Evolutionary conservation across 2,888 invertebrate species (phyloP).

Genomic region (Drosophila leonis): DNA sequence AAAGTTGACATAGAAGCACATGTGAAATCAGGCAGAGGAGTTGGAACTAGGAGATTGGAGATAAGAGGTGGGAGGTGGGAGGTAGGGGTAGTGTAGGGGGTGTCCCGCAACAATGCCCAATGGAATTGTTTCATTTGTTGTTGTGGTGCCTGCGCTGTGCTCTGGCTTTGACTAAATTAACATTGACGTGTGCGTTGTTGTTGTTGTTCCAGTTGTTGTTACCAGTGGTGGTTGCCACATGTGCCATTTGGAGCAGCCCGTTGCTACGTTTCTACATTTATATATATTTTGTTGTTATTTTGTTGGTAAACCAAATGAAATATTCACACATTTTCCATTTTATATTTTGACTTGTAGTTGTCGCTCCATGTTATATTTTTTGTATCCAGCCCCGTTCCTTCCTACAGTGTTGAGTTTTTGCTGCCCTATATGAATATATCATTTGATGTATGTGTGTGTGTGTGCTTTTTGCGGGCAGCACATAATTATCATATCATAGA

Average conservation of each 20-base stretch:
- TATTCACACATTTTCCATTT: slow-evolving; percentile 78
- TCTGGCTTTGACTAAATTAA: slow-evolving; percentile 81
- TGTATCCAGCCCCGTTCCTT: slow-evolving; percentile 1
- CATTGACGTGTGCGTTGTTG: slow-evolving; percentile 76
- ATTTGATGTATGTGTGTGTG: slow-evolving; percentile 63
- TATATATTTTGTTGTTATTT: slow-evolving; percentile 16
- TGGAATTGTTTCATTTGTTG: slow-evolving; percentile 73
- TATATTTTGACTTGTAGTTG: slow-evolving; percentile 74
- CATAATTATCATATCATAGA: slow-evolving; percentile 76
- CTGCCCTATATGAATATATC: slow-evolving; percentile 70
- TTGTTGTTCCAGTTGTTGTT: slow-evolving; percentile 31
- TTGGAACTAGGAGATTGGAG: not conserved
- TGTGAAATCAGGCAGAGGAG: slow-evolving; percentile 70
- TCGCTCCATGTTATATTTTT: slow-evolving; percentile 44
- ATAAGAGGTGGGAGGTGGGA: not conserved
- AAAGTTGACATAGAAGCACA: slow-evolving; percentile 83
- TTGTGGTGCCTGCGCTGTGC: slow-evolving; percentile 39
- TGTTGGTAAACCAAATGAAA: slow-evolving; percentile 68
- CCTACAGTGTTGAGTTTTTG: slow-evolving; percentile 60
- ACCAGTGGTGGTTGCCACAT: slow-evolving; percentile 59
- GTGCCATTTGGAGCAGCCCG: slow-evolving; percentile 53
- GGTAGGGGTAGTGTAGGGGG: slow-evolving; percentile 6
- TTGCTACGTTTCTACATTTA: slow-evolving; percentile 24
- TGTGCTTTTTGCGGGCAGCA: slow-evolving; percentile 63
- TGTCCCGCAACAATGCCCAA: slow-evolving; percentile 74